Evolutionary conservation across 2,797 vertebrate species (phyloP).

Genomic region (Selene dorsalis): DNA sequence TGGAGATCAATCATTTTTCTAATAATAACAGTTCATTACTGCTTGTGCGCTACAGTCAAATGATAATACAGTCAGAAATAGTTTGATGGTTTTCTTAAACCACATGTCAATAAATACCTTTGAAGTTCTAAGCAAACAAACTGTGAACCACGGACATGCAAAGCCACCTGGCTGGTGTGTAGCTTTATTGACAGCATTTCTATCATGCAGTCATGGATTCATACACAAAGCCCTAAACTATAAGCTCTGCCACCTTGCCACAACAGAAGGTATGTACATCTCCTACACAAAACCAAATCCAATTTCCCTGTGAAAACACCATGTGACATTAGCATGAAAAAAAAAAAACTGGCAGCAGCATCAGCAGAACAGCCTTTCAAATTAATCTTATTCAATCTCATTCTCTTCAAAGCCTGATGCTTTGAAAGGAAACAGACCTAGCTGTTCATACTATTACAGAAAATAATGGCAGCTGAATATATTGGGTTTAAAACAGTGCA

Average conservation of each 20-base stretch:
- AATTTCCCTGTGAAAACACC: constrained; percentile 71
- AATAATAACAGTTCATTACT: not conserved
- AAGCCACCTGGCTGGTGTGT: not conserved
- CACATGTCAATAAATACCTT: not conserved
- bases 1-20: not conserved
- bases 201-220: not conserved
- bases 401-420: constrained; percentile 82
- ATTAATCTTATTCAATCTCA: constrained; percentile 84
- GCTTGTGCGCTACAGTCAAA: not conserved
- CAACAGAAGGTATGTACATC: constrained; percentile 57
- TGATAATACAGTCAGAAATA: not conserved
- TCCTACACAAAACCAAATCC: constrained; percentile 67
- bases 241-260: constrained; percentile 26
- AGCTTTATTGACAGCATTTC: not conserved
- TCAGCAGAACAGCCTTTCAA: constrained; percentile 79
- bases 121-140: not conserved
- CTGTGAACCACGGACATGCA: not conserved
- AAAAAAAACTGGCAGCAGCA: constrained; percentile 67
- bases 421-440: constrained; percentile 84
- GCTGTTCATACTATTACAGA: constrained; percentile 82
- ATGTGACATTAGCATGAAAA: constrained; percentile 78
- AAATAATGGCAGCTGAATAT: constrained; percentile 82
- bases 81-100: not conserved
- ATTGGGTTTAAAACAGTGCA: constrained; percentile 83
- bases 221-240: constrained; percentile 1